phyloP scores from a whole-genome alignment of 2,113 vertebrate genomes.

The Nyctereutes procyonoides region DNA sequence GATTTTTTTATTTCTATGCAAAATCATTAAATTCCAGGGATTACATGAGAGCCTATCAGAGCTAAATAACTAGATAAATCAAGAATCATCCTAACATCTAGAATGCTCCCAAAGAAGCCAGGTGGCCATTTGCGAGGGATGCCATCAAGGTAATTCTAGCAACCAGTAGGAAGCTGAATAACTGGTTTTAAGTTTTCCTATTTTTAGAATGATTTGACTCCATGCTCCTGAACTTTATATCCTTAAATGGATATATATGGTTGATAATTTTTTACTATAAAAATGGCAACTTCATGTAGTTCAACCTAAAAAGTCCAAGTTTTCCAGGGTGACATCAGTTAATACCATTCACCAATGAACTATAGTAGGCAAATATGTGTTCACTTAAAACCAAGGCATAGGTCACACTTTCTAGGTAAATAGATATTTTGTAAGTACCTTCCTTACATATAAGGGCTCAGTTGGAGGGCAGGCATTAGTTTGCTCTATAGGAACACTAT shows the following conservation, averaged over 20 bases:
- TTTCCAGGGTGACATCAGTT: not conserved
- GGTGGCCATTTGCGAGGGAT: not conserved
- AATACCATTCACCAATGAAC: not conserved
- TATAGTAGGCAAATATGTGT: not conserved
- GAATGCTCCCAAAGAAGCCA: not conserved
- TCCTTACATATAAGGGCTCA: not conserved
- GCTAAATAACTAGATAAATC: not conserved
- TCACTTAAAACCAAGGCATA: not conserved
- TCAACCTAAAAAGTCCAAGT: conserved; percentile 12
- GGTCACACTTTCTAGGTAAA: not conserved
- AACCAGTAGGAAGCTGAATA: not conserved
- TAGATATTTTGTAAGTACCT: not conserved
- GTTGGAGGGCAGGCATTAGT: not conserved
- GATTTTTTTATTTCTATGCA: conserved; percentile 38
- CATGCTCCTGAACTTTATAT: not conserved
- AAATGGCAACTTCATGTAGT: conserved; percentile 9
- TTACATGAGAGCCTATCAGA: conserved; percentile 6
- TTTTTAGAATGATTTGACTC: conserved; percentile 31
- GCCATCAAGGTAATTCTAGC: not conserved
- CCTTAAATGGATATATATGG: not conserved
- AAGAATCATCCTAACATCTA: not conserved
- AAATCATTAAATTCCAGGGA: conserved; percentile 41
- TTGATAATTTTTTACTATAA: conserved; percentile 23
- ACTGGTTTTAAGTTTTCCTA: conserved; percentile 1
- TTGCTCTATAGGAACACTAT: conserved; percentile 7